These are phyloP conservation scores for Aphis gossypii DNA, from an alignment of 1,140 invertebrate genomes.

Conservation along the genomic window DNA sequence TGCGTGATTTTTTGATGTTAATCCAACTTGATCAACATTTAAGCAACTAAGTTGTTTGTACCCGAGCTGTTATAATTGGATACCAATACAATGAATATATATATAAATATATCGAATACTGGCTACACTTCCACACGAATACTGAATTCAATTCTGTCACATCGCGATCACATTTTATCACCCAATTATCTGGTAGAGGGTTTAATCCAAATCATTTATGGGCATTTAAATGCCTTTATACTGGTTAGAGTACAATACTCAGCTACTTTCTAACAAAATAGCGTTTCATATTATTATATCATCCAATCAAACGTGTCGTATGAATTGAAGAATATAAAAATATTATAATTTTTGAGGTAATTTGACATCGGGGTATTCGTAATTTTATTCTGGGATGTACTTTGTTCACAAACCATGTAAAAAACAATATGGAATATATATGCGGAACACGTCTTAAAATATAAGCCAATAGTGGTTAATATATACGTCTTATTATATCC, in stretches of 20 bases:
- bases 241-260: too few species aligned
- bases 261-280: too few species aligned
- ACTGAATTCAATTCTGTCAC: too few species aligned
- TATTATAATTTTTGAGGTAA: not conserved
- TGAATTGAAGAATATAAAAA: not conserved
- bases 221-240: too few species aligned
- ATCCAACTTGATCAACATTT: not conserved
- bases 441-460: not conserved
- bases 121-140: too few species aligned
- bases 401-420: not conserved
- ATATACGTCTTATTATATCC: not conserved
- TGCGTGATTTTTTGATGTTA: not conserved
- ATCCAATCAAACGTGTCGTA: too few species aligned
- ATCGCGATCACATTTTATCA: too few species aligned
- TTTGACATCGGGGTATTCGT: not conserved
- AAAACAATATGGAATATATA: not conserved
- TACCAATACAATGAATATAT: not conserved
- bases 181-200: too few species aligned
- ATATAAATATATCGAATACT: too few species aligned
- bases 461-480: not conserved
- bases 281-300: not conserved
- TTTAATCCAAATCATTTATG: fast-evolving
- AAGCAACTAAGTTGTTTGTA: not conserved
- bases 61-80: too few species aligned
- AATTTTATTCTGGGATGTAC: not conserved